Conservation (phyloP, 2,113 vertebrate genomes). For the Scomber scombrus region DNA sequence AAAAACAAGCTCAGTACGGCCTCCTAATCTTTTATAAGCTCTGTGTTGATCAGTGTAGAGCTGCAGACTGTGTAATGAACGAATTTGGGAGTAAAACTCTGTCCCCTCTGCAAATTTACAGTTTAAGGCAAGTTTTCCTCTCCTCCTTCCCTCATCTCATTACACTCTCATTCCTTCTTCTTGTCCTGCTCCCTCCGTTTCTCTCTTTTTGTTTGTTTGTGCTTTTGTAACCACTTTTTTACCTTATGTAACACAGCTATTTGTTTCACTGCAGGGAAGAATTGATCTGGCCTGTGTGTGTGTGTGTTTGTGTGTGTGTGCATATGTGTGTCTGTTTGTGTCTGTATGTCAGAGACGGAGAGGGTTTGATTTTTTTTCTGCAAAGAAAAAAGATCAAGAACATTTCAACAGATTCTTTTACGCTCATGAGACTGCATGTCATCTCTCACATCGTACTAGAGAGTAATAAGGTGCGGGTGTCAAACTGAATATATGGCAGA, state of each 20-base stretch:
- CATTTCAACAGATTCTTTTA: background rate
- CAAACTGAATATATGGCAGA: slow-evolving; percentile 20
- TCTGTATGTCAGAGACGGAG: slow-evolving; percentile 21
- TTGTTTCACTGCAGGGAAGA: slow-evolving; percentile 46
- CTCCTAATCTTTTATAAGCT: slow-evolving; percentile 60
- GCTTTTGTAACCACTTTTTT: slow-evolving; percentile 26
- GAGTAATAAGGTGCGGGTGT: slow-evolving; percentile 25
- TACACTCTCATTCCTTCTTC: background rate
- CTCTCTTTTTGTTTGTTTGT: slow-evolving; percentile 30
- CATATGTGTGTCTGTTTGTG: slow-evolving; percentile 22
- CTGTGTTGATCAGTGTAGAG: slow-evolving; percentile 34
- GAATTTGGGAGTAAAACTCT: background rate
- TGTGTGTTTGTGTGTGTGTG: slow-evolving; percentile 21
- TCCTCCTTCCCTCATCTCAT: background rate
- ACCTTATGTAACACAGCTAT: slow-evolving; percentile 50
- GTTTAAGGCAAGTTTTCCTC: slow-evolving; percentile 6
- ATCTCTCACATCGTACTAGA: slow-evolving; percentile 9
- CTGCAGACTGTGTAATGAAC: slow-evolving; percentile 35
- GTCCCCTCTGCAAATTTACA: slow-evolving; percentile 20
- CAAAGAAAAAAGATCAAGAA: background rate
- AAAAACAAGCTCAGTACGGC: slow-evolving; percentile 56
- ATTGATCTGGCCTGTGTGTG: slow-evolving; percentile 53
- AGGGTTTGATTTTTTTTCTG: slow-evolving; percentile 17
- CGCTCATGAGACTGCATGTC: slow-evolving; percentile 12
- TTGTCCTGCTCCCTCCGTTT: background rate